Evolutionary conservation across 2,113 vertebrate species (phyloP).

Genomic region (Oncorhynchus gorbuscha): DNA sequence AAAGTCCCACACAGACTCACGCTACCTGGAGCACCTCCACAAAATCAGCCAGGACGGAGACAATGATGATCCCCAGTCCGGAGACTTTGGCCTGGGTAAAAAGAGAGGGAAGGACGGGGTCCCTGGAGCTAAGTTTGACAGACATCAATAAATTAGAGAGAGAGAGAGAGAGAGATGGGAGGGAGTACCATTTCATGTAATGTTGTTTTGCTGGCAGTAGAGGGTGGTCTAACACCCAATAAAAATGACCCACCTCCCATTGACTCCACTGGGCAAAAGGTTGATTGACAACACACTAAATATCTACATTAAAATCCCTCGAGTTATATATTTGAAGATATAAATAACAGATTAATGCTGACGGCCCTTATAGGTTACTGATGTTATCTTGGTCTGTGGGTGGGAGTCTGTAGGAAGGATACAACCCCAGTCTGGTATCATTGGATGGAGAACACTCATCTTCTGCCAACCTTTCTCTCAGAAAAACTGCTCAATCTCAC

Average conservation of each 20-base stretch:
- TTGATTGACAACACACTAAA: too few relatives aligned
- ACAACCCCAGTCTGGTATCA: background rate
- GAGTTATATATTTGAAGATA: too few relatives aligned
- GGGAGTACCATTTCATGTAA: background rate
- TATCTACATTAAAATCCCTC: too few relatives aligned
- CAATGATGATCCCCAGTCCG: slow-evolving; percentile 91
- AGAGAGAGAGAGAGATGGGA: too few relatives aligned
- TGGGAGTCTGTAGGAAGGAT: background rate
- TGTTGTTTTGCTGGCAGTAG: slow-evolving; percentile 34
- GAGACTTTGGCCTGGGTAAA: slow-evolving; percentile 92
- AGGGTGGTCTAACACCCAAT: slow-evolving; percentile 23
- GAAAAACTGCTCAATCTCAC: background rate
- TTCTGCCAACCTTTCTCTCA: background rate
- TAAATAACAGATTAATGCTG: too few relatives aligned
- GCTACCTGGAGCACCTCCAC: slow-evolving; percentile 92
- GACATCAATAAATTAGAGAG: background rate
- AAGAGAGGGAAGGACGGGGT: background rate
- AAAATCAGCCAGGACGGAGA: slow-evolving; percentile 95
- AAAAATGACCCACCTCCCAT: background rate
- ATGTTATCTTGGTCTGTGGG: background rate
- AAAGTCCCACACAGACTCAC: slow-evolving; percentile 88
- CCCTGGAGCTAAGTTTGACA: background rate
- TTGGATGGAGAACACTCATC: background rate
- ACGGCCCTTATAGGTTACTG: too few relatives aligned
- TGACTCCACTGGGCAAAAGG: too few relatives aligned